phyloP scores from a whole-genome alignment of 2,888 invertebrate genomes.

The Dolichopus griseipennis region DNA sequence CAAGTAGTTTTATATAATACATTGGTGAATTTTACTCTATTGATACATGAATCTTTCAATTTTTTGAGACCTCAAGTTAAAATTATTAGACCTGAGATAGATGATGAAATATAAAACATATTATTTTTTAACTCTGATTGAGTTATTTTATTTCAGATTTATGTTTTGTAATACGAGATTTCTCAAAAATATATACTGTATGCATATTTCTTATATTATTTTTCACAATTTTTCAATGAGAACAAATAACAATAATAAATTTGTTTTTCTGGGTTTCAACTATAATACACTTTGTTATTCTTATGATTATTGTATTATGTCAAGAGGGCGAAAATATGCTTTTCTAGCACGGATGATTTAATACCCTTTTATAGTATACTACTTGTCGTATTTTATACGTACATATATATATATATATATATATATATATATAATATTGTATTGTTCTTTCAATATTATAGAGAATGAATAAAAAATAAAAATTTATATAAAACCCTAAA shows the following conservation, averaged over 20 bases:
- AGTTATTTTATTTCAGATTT: slow-evolving; percentile 6
- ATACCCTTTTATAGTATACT: background rate
- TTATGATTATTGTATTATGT: background rate
- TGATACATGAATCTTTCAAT: background rate
- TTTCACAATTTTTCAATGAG: no score
- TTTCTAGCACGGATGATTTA: slow-evolving; percentile 6
- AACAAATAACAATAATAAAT: background rate
- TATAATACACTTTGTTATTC: background rate
- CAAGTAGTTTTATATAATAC: background rate
- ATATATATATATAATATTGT: slow-evolving; percentile 2
- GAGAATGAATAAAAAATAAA: no score
- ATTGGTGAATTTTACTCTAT: background rate
- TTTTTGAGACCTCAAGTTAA: background rate
- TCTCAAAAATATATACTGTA: no score
- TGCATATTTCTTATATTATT: background rate
- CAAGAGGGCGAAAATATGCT: slow-evolving; percentile 4
- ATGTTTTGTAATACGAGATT: background rate
- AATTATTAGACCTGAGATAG: no score
- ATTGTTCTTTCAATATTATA: background rate
- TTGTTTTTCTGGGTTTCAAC: background rate
- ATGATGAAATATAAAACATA: background rate
- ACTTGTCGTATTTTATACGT: no score
- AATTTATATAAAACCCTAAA: background rate
- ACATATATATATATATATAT: no score
- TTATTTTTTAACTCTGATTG: background rate